These are phyloP conservation scores for Chironomus striatipennis DNA, from an alignment of 1,140 invertebrate genomes.

Conservation along the genomic window DNA sequence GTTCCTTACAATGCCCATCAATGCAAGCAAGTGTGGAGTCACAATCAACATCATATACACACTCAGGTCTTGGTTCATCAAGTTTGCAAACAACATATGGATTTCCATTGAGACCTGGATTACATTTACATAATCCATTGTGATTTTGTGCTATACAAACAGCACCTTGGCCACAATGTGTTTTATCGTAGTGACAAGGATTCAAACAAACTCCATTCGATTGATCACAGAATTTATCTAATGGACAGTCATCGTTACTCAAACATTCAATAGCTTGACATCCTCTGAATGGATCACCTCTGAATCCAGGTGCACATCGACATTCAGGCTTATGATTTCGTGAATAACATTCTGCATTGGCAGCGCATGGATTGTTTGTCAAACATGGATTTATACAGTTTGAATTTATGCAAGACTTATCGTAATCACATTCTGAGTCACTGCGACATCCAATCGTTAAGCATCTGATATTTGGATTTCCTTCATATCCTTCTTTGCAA, in stretches of 20 bases:
- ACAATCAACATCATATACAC: slow-evolving; percentile 72
- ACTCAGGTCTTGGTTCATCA: slow-evolving; percentile 59
- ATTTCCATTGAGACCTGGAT: slow-evolving; percentile 60
- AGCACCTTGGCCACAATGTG: slow-evolving; percentile 60
- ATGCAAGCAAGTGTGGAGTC: slow-evolving; percentile 70
- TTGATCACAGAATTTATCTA: slow-evolving; percentile 60
- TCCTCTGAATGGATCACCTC: slow-evolving; percentile 67
- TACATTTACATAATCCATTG: slow-evolving; percentile 73
- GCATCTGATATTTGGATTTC: slow-evolving; percentile 74
- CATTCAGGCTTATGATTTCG: slow-evolving; percentile 67
- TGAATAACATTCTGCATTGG: slow-evolving; percentile 74
- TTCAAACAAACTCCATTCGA: slow-evolving; percentile 77
- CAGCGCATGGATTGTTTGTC: slow-evolving; percentile 65
- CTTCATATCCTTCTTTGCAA: slow-evolving; percentile 71
- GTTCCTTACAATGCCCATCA: slow-evolving; percentile 70
- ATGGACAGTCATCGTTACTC: slow-evolving; percentile 79
- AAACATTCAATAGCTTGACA: slow-evolving; percentile 78
- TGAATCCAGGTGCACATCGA: slow-evolving; percentile 66
- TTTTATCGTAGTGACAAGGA: slow-evolving; percentile 69
- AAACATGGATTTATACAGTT: slow-evolving; percentile 80
- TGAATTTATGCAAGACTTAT: slow-evolving; percentile 72
- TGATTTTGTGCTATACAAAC: slow-evolving; percentile 75
- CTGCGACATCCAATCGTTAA: slow-evolving; percentile 65
- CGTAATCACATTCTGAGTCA: slow-evolving; percentile 68
- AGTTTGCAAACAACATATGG: slow-evolving; percentile 69